A percentile compares a stretch with the other conserved stretches of the same genome.
phyloP scores from a whole-genome alignment of 2,888 invertebrate genomes.

The Cantharis rustica region DNA sequence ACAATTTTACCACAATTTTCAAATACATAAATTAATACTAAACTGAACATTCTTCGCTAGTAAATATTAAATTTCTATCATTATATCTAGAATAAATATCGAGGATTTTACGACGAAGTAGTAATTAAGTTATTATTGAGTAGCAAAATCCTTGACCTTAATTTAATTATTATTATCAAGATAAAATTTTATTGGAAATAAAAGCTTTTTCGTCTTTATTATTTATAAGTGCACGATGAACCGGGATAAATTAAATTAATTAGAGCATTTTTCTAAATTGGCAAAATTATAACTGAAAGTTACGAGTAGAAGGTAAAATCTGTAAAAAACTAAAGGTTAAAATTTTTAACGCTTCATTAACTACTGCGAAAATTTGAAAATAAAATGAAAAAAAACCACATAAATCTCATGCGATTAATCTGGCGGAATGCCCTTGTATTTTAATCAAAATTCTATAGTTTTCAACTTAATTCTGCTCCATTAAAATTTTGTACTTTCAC shows the following conservation, averaged over 20 bases:
- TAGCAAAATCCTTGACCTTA: background rate
- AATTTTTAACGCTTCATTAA: background rate
- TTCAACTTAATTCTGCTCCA: background rate
- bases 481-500: background rate
- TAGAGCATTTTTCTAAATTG: background rate
- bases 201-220: background rate
- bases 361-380: background rate
- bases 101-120: background rate
- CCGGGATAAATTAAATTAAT: background rate
- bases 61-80: background rate
- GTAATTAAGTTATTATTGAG: background rate
- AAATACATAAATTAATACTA: background rate
- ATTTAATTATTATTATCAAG: background rate
- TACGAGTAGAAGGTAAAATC: background rate
- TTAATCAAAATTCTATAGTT: background rate
- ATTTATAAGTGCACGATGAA: background rate
- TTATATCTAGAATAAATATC: background rate
- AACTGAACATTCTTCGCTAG: background rate
- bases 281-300: background rate
- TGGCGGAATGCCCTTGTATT: background rate
- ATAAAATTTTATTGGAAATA: background rate
- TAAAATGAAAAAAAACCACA: background rate
- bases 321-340: background rate
- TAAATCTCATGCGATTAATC: background rate
- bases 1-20: background rate